phyloP scores from a whole-genome alignment of 2,113 vertebrate species.

The Cryptoleucopteryx plumbea region DNA sequence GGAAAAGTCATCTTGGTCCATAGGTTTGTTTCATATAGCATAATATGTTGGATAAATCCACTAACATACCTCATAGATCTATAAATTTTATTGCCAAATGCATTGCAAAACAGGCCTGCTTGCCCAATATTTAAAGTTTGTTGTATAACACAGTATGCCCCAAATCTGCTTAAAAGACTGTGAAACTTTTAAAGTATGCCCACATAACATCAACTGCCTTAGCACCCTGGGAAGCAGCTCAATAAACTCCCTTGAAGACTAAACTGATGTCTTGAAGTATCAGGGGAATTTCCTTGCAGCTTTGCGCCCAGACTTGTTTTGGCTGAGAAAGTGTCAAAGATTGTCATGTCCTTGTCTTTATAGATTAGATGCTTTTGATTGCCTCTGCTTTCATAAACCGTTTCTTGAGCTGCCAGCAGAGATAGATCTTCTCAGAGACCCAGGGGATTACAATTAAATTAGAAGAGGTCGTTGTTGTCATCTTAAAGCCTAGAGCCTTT shows the following conservation, averaged over 20 bases:
- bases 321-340: neutral
- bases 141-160: neutral
- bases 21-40: neutral
- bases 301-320: neutral
- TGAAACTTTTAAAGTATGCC: neutral
- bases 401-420: neutral
- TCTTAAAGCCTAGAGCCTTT: neutral
- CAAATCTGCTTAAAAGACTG: neutral
- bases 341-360: slow-evolving; percentile 11
- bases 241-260: neutral
- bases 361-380: neutral
- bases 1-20: neutral
- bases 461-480: neutral
- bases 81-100: neutral
- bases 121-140: neutral
- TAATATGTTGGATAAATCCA: neutral
- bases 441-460: neutral
- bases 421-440: neutral
- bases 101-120: neutral
- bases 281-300: neutral
- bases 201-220: neutral
- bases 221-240: neutral
- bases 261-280: neutral
- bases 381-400: neutral
- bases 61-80: neutral